A percentile compares a stretch with the other conserved stretches of the same genome.
phyloP scores from a whole-genome alignment of 2,113 vertebrate genomes.

The Peromyscus californicus region DNA sequence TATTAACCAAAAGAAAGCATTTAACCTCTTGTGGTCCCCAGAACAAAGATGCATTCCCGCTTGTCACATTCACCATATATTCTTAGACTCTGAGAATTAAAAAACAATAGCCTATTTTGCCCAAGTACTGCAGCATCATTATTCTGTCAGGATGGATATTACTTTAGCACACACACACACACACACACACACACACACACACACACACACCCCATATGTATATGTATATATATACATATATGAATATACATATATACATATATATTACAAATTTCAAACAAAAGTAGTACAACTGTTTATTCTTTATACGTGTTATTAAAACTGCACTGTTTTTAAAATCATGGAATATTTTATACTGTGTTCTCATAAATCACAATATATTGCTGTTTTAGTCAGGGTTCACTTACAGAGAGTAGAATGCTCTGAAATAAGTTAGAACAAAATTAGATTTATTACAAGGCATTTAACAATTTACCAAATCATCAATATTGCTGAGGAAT shows the following conservation, averaged over 20 bases:
- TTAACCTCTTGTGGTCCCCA: conserved; percentile 47
- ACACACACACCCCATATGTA: too few relatives aligned
- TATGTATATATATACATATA: background rate
- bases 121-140: background rate
- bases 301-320: background rate
- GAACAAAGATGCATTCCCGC: background rate
- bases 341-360: background rate
- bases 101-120: background rate
- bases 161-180: background rate
- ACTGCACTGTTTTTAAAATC: background rate
- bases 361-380: background rate
- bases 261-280: background rate
- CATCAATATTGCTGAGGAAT: background rate
- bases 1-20: conserved; percentile 67
- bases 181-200: too few relatives aligned
- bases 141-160: background rate
- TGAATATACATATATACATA: background rate
- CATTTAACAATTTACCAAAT: conserved; percentile 54
- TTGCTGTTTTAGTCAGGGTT: conserved; percentile 6
- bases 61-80: background rate
- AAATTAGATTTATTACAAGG: background rate
- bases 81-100: conserved; percentile 27
- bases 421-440: conserved; percentile 31
- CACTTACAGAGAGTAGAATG: background rate
- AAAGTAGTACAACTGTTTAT: background rate